Conservation (phyloP, 2,797 vertebrate species). For the Furcifer pardalis region DNA sequence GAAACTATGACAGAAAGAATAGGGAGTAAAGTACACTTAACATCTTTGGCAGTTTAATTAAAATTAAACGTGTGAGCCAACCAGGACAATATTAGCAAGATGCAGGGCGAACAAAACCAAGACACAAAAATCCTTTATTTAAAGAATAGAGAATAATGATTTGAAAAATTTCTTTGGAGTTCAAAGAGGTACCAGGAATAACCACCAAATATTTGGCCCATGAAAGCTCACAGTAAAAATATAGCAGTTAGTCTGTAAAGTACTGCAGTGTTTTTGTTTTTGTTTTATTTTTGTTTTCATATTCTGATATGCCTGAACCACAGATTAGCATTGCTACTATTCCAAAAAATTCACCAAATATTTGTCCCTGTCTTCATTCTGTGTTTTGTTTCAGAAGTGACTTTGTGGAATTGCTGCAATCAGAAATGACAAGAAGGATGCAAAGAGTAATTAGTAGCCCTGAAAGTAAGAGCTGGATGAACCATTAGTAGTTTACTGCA, state of each 20-base stretch:
- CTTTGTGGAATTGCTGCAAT: constrained; percentile 14
- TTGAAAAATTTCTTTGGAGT: constrained; percentile 37
- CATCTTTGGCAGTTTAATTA: constrained; percentile 10
- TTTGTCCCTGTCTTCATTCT: constrained; percentile 3
- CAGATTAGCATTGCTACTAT: too few relatives aligned
- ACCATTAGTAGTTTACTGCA: too few relatives aligned
- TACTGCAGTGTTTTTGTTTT: too few relatives aligned
- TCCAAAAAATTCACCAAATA: not conserved
- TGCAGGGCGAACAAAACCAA: constrained; percentile 25
- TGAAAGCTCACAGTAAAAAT: too few relatives aligned
- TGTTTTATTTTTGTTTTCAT: too few relatives aligned
- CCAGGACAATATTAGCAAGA: constrained; percentile 32
- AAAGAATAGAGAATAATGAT: constrained; percentile 25
- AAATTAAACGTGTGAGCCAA: constrained; percentile 13
- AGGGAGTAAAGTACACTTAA: constrained; percentile 7
- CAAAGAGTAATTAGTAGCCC: not conserved
- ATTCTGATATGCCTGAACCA: too few relatives aligned
- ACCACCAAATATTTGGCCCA: not conserved
- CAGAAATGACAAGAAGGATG: constrained; percentile 5
- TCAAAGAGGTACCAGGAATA: constrained; percentile 34
- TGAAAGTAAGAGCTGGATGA: constrained; percentile 15
- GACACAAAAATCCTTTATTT: constrained; percentile 12
- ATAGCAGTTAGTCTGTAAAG: too few relatives aligned
- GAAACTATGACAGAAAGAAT: constrained; percentile 13
- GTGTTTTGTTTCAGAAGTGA: not conserved